Conservation (phyloP, 2,113 vertebrate species). For the Phainopepla nitens region DNA sequence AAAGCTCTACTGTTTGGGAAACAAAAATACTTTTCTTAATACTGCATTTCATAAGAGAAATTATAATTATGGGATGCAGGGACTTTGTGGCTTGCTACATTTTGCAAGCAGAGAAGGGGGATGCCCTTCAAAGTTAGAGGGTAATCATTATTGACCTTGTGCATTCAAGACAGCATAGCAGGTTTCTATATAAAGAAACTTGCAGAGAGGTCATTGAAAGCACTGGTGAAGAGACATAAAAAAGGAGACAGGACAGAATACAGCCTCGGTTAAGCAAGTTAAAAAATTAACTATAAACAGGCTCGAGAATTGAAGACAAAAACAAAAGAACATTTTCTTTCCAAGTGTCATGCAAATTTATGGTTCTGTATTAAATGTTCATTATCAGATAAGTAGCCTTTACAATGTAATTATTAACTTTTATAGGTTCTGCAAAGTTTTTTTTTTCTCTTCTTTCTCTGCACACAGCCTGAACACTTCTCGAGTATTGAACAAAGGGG, state of each 20-base stretch:
- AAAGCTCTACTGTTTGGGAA: background rate
- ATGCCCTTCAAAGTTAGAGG: conserved; percentile 69
- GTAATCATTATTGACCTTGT: conserved; percentile 70
- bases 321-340: conserved; percentile 16
- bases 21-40: background rate
- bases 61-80: conserved; percentile 6
- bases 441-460: background rate
- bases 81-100: background rate
- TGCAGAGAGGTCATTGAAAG: conserved; percentile 54
- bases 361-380: background rate
- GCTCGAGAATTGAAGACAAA: background rate
- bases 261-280: background rate
- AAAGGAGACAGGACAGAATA: background rate
- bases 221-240: conserved; percentile 46
- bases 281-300: conserved; percentile 40
- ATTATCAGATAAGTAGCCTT: conserved; percentile 4
- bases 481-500: background rate
- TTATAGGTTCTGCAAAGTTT: background rate
- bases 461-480: background rate
- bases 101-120: conserved; percentile 35
- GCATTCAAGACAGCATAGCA: conserved; percentile 65
- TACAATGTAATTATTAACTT: conserved; percentile 40
- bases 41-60: background rate
- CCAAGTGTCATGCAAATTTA: conserved; percentile 11
- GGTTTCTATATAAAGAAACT: conserved; percentile 67